Evolutionary conservation across 2,888 invertebrate genomes (phyloP).

Genomic region (Leucophenga montana): DNA sequence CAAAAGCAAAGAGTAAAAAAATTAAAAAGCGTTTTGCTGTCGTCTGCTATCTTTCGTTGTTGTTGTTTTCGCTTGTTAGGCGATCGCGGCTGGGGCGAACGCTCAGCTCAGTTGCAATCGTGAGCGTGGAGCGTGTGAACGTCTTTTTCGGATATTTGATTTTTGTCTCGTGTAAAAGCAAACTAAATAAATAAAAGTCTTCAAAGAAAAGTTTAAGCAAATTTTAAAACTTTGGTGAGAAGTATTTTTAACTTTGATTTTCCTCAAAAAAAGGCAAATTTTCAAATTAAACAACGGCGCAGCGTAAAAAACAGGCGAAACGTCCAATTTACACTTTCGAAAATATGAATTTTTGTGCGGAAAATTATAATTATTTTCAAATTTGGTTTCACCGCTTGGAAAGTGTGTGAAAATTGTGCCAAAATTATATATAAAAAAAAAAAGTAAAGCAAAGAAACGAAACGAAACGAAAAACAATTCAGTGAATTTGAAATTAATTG

Average conservation of each 20-base stretch:
- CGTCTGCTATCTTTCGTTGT: constrained; percentile 17
- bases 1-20: constrained; percentile 26
- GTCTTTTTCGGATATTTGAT: constrained; percentile 55
- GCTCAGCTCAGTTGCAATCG: constrained; percentile 61
- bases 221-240: neutral
- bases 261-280: too few relatives aligned
- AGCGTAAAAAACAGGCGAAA: too few relatives aligned
- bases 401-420: constrained; percentile 35
- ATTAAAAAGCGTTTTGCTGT: constrained; percentile 50
- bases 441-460: constrained; percentile 1
- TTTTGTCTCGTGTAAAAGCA: constrained; percentile 19
- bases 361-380: too few relatives aligned
- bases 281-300: too few relatives aligned
- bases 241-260: too few relatives aligned
- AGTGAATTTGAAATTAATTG: constrained; percentile 35
- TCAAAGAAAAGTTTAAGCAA: constrained; percentile 26
- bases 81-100: constrained; percentile 26
- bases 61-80: constrained; percentile 24
- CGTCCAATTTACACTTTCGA: too few relatives aligned
- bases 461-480: constrained; percentile 25
- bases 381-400: too few relatives aligned
- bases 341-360: too few relatives aligned
- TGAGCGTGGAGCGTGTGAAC: constrained; percentile 68
- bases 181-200: constrained; percentile 8
- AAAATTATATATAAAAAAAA: constrained; percentile 31